These are phyloP conservation scores for Cherax destructor DNA, from an alignment of 1,140 invertebrate species.

Conservation along the genomic window DNA sequence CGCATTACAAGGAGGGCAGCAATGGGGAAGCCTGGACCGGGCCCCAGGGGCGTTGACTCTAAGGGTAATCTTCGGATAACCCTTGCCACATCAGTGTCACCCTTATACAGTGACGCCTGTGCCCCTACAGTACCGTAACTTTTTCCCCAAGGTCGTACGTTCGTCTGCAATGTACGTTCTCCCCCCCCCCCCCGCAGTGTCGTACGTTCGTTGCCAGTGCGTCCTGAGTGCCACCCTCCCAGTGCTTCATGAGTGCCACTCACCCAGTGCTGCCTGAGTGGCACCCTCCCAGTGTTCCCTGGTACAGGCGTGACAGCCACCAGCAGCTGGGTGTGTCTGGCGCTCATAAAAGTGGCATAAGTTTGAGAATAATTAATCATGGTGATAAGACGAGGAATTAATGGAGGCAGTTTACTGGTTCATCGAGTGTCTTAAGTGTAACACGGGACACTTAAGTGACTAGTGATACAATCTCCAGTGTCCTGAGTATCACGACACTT, in stretches of 20 bases:
- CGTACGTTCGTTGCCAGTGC: no score
- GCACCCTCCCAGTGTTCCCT: background rate
- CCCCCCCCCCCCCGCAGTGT: no score
- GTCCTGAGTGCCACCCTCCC: background rate
- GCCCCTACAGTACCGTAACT: no score
- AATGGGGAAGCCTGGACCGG: no score
- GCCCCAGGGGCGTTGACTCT: no score
- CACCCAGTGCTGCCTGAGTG: background rate
- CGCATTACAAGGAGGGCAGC: no score
- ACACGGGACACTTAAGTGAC: background rate
- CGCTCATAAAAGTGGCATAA: background rate
- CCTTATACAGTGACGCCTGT: no score
- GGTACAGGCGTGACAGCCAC: background rate
- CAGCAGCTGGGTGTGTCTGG: background rate
- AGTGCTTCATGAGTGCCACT: background rate
- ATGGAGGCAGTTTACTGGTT: background rate
- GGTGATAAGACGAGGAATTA: constrained; percentile 4
- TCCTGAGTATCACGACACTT: no score
- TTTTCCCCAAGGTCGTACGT: no score
- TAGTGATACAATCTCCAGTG: background rate
- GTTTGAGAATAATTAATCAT: constrained; percentile 9
- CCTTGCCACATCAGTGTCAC: no score
- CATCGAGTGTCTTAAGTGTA: constrained; percentile 4
- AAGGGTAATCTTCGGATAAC: no score
- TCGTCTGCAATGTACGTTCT: no score